phyloP scores from a whole-genome alignment of 2,797 vertebrate species.

The Notolepis coatsorum region DNA sequence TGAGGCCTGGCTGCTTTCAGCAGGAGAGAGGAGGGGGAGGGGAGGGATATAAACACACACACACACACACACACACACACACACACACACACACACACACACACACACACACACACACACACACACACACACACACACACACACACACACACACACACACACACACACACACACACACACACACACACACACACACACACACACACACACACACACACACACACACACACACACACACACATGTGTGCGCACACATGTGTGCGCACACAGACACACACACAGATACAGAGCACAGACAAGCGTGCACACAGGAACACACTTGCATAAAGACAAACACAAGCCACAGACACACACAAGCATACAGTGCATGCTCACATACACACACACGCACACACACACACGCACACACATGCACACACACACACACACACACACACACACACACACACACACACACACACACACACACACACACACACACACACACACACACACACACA shows the following conservation, averaged over 20 bases:
- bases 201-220: slow-evolving; percentile 1
- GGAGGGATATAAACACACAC: slow-evolving; percentile 24
- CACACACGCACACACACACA: background rate
- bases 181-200: background rate
- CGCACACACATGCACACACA: background rate
- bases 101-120: slow-evolving; percentile 3
- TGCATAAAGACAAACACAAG: background rate
- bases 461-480: background rate
- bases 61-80: background rate
- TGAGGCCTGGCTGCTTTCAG: slow-evolving; percentile 52
- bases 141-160: background rate
- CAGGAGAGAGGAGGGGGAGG: no score
- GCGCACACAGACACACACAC: background rate
- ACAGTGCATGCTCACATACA: background rate
- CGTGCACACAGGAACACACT: background rate
- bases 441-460: slow-evolving; percentile 4
- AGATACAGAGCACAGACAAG: background rate
- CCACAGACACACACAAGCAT: slow-evolving; percentile 4
- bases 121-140: background rate
- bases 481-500: slow-evolving; percentile 5
- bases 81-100: background rate
- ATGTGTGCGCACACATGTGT: no score
- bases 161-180: background rate
- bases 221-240: background rate
- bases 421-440: background rate